These are phyloP conservation scores for Agriopis marginaria DNA, from an alignment of 2,888 invertebrate species.

Conservation along the genomic window DNA sequence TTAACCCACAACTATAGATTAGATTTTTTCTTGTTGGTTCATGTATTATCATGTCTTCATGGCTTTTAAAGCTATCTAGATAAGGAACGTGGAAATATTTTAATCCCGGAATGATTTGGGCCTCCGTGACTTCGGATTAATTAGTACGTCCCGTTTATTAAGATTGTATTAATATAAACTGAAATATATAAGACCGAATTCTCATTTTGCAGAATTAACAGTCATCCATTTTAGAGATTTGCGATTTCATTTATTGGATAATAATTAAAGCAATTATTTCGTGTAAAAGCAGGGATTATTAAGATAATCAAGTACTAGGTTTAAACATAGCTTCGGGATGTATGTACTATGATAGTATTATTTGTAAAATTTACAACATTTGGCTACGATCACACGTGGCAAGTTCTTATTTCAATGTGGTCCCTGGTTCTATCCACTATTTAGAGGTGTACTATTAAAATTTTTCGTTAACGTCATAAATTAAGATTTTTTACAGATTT, in stretches of 20 bases:
- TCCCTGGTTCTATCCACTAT: no score
- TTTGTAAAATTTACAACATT: no score
- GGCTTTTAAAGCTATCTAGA: neutral
- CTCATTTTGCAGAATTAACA: neutral
- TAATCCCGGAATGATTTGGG: conserved; percentile 1
- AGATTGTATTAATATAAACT: neutral
- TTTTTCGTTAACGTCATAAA: no score
- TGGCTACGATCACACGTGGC: no score
- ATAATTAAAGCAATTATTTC: neutral
- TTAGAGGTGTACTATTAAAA: no score
- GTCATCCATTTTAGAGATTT: neutral
- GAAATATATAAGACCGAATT: neutral
- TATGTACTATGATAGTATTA: no score
- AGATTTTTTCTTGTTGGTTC: neutral
- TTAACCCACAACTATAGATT: neutral
- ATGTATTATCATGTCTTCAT: neutral
- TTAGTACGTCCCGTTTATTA: neutral
- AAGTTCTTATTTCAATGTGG: neutral
- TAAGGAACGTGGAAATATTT: conserved; percentile 5
- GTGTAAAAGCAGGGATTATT: neutral
- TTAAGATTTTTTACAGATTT: no score
- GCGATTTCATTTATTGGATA: neutral
- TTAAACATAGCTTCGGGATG: neutral
- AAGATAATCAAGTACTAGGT: neutral
- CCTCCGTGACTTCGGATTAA: neutral